Percentiles rank a stretch among this genome's conserved stretches.
These are phyloP conservation scores for Drosophila ogumai DNA, from an alignment of 1,140 invertebrate genomes.

Conservation along the genomic window DNA sequence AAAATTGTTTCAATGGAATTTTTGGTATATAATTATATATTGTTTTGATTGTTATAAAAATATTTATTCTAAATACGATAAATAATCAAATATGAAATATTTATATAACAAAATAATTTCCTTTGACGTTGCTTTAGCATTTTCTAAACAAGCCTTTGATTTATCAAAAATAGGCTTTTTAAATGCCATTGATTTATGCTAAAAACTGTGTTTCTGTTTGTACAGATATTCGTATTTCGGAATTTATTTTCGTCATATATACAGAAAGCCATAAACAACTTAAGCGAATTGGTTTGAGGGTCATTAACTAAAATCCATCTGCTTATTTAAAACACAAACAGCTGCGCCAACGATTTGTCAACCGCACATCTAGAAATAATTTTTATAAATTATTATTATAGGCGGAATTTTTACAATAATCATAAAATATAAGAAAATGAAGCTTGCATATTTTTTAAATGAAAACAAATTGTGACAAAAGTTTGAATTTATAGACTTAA, in stretches of 20 bases:
- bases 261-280: slow-evolving; percentile 72
- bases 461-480: slow-evolving; percentile 28
- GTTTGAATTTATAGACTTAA: slow-evolving; percentile 58
- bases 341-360: slow-evolving; percentile 81
- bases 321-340: slow-evolving; percentile 76
- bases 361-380: slow-evolving; percentile 22
- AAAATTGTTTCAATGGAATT: slow-evolving; percentile 23
- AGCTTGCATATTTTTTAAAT: slow-evolving; percentile 33
- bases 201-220: slow-evolving; percentile 15
- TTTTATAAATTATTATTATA: slow-evolving; percentile 21
- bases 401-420: slow-evolving; percentile 19
- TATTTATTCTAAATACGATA: neutral
- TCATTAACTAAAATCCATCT: slow-evolving; percentile 77
- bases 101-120: neutral
- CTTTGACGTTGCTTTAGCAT: slow-evolving; percentile 39
- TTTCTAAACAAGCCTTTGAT: slow-evolving; percentile 42
- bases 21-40: neutral
- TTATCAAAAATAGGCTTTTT: slow-evolving; percentile 31
- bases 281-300: slow-evolving; percentile 77
- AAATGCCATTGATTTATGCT: slow-evolving; percentile 9
- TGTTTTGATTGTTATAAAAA: neutral
- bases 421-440: slow-evolving; percentile 36
- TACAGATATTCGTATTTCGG: slow-evolving; percentile 22
- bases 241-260: slow-evolving; percentile 62
- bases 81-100: slow-evolving; percentile 2